phyloP scores from a whole-genome alignment of 2,113 vertebrate genomes.

The Alouatta palliata region DNA sequence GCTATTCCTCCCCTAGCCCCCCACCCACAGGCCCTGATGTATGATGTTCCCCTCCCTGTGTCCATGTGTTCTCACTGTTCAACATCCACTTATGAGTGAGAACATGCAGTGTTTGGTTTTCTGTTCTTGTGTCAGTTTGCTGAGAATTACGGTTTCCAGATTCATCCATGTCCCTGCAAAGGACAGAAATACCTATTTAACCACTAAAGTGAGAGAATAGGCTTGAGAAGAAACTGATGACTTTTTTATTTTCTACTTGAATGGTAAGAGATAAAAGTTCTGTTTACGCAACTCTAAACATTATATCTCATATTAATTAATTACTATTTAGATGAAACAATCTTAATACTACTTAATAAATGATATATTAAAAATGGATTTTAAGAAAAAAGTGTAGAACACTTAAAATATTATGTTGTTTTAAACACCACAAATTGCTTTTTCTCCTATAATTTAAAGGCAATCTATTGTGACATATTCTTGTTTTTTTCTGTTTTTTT shows the following conservation, averaged over 20 bases:
- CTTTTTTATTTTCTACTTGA: not conserved
- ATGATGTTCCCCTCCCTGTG: no score
- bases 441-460: not conserved
- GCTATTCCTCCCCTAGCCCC: no score
- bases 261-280: not conserved
- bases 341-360: not conserved
- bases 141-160: no score
- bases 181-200: not conserved
- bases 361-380: not conserved
- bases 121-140: no score
- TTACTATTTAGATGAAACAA: not conserved
- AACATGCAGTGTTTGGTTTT: no score
- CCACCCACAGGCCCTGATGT: no score
- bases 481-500: not conserved
- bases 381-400: not conserved
- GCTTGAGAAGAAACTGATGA: not conserved
- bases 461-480: not conserved
- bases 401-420: not conserved
- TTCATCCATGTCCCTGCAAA: no score
- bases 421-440: not conserved
- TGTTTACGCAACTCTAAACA: not conserved
- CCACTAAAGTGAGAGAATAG: not conserved
- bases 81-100: no score
- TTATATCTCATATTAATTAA: not conserved
- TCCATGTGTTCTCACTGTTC: no score